Evolutionary conservation across 2,113 vertebrate species (phyloP), one percentile per base, ranked within the genome.

Genomic region (Zosterops hypoxanthus): DNA sequence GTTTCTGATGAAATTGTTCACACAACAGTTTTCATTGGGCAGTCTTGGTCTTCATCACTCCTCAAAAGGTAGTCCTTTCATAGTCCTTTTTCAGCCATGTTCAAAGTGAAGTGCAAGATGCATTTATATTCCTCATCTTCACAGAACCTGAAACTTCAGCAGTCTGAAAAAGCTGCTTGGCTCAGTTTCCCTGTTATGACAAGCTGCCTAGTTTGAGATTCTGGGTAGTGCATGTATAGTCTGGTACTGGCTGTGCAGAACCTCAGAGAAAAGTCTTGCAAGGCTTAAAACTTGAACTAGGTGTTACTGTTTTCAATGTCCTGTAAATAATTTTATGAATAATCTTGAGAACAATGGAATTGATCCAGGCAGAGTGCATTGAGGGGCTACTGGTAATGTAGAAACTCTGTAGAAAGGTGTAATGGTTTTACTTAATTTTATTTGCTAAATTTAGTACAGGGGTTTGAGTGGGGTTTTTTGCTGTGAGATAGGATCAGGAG

Each of bases 211-310:
- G 28, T 42, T 80, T 23, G 4, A 50, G 52, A 31, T 71, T 85
- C 34, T 68, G 44, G 47, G 9, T 14, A 26, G 26, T 20, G 7
- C 1, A 0, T 39, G 10, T 28, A 12, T 39, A 33, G 14, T 5
- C 20, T 44, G 70, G 56, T 33, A 17, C 14, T 26, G 42, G 13
- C 25, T 90, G 16, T 56, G 59, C 23, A 36, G 39, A 55, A 13
- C 21, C 34, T 44, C 47, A 49, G 24, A 39, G 41, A 69, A 71
- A 53, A 66, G 29, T 8, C 34, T 50, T 86, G 34, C 11, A 55
- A 63, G 34, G 4, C 29, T 59, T 82, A 49, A 49, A 75, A 24
- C 11, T 28, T 56, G 22, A 88, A 52, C 17, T 47, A 52, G 21
- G 28, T 0, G 0, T 33, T 61, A 6, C 23, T 82, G 28, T 69